Conservation (phyloP, 2,113 vertebrate genomes). For the Cervus canadensis region DNA sequence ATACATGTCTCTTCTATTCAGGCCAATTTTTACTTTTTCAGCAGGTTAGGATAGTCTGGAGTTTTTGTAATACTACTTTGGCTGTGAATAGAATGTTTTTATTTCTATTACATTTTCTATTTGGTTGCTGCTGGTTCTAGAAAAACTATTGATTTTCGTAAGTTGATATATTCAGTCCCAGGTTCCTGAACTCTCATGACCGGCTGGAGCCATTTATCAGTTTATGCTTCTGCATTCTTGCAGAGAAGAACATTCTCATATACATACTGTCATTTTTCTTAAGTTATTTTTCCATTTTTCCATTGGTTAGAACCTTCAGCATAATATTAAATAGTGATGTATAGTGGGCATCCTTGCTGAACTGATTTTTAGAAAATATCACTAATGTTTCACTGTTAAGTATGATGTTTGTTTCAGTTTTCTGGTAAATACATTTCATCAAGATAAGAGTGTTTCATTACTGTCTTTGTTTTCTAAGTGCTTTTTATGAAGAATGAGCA, state of each 20-base stretch:
- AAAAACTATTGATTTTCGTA: not conserved
- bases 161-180: not conserved
- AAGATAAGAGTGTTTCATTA: constrained; percentile 41
- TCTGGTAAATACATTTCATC: not conserved
- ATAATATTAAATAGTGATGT: not conserved
- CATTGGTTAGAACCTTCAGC: not conserved
- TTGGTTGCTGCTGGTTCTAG: not conserved
- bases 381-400: not conserved
- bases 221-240: not conserved
- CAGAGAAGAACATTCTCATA: not conserved
- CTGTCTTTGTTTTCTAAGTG: not conserved
- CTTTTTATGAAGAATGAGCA: not conserved
- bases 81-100: not conserved
- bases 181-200: not conserved
- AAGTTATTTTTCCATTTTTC: not conserved
- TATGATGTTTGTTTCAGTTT: not conserved
- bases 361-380: not conserved
- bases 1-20: rapidly evolving
- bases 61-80: not conserved
- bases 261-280: not conserved
- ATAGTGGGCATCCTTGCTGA: not conserved
- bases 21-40: not conserved
- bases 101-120: not conserved
- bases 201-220: not conserved
- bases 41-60: not conserved